Base-by-base conservation (phyloP, 2,888 invertebrate species). In the Tromatobia lineatoria region DNA sequence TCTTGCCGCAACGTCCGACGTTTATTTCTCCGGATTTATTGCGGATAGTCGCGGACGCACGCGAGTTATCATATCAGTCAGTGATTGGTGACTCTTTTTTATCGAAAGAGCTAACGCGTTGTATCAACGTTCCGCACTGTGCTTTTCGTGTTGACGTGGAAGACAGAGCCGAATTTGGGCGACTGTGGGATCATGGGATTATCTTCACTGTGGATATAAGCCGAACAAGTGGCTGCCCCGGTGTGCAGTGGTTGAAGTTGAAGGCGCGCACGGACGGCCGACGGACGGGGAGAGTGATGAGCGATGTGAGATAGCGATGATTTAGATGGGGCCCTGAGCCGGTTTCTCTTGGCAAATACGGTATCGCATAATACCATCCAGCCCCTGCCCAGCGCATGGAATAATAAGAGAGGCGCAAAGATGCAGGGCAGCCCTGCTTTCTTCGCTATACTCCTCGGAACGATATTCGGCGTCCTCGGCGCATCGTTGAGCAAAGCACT, bases 401-500 rank as follows among this genome's bases (percentile, higher is more conserved):
- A 85, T 83, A 87, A 85, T 50, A 80, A 76, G 82, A 79, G 83
- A 82, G 74, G 67, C 82, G 81, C 86, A 93, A 89, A 90, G 86
- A 93, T 93, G 93, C 93, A 91, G 90, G 94, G 94, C 92, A 95
- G 95, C 92, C 94, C 95, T 91, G 94, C 95, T 90, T 94, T 95
- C 93, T 95, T 95, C 93, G 95, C 95, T 91, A 94, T 95, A 91
- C 93, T 95, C 86, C 94, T 95, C 91, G 95, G 95, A 90, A 95
- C 95, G 92, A 94, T 95, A 91, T 95, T 95, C 93, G 95, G 95
- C 84, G 95, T 95, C 86, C 93, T 95, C 82, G 95, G 95, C 85
- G 95, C 95, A 85, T 95, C 95, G 86, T 93, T 95, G 79, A 95
- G 96, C 92, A 95, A 95, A 90, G 95, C 95, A 87, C 92, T 93